Base-by-base conservation (phyloP, 1,140 invertebrate species). In the Caerostris extrusa region DNA sequence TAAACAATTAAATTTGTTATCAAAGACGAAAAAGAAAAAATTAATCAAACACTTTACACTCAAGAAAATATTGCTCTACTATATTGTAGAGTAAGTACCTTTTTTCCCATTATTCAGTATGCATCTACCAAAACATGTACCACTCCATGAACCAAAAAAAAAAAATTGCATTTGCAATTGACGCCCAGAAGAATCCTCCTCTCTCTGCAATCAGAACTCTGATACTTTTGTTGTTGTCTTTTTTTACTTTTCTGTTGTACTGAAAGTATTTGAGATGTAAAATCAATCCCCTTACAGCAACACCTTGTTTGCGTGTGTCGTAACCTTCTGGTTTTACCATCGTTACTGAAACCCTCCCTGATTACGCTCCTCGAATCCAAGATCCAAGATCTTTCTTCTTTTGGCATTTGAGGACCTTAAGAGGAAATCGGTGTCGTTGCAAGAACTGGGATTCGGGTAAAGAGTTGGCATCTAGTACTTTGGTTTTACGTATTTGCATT, bases 361-460 rank as follows among this genome's bases (percentile, higher is more conserved):
- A 77, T 77, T 77, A 77, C 71, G 14, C 1, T 19, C 5, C 34
- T 34, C 34, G 10, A 12, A 12, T 12, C n/a, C 34, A 34, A 34
- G 67, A 19, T 7, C 8, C 71, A 7, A 53, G 71, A 50, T 12
- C 8, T 7, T 12, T 5, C 34, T 19, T 19, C 5, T 77, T 77
- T 77, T 10, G 0, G 50, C 8, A 77, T 19, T 50, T 4, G 34
- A 7, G 8, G 71, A 77, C 71, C 8, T 77, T 77, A 7, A 12
- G 12, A 77, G 71, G 19, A 77, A 77, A 77, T 77, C 53, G 71
- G 50, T 77, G 71, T 77, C 71, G 50, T 17, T 77, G 71, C 71
- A 53, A 53, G 34, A 34, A 34, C 34, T 50, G 7, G 0, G 71
- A 77, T 50, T 77, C 50, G 8, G 10, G 7, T 3, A 50, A 34